Evolutionary conservation across 2,888 invertebrate species (phyloP).

Genomic region (Mythimna lalbum): DNA sequence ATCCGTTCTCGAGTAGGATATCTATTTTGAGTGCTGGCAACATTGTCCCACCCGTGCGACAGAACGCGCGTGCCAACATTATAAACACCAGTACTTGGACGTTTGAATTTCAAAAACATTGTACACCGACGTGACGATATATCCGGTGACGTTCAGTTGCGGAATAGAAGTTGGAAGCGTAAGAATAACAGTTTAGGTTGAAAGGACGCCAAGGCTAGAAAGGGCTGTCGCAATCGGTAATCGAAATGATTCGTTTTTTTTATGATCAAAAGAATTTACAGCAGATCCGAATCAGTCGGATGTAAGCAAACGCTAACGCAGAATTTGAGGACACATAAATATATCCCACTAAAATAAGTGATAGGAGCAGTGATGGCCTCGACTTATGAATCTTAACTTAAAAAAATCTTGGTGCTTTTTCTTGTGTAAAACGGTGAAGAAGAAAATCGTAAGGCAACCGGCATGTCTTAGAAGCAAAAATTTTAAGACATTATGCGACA

Average conservation of each 20-base stretch:
- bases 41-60: conserved; percentile 87
- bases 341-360: background rate
- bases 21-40: conserved; percentile 86
- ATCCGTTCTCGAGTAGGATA: conserved; percentile 72
- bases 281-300: background rate
- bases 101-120: conserved; percentile 89
- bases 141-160: conserved; percentile 85
- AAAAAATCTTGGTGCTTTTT: no score
- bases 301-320: conserved; percentile 1
- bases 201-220: conserved; percentile 43
- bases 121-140: conserved; percentile 85
- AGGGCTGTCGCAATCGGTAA: conserved; percentile 37
- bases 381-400: no score
- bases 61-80: conserved; percentile 86
- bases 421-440: no score
- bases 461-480: no score
- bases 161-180: conserved; percentile 57
- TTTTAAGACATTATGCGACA: no score
- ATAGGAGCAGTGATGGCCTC: no score
- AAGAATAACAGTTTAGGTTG: conserved; percentile 56
- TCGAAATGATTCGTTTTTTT: conserved; percentile 13
- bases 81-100: conserved; percentile 85
- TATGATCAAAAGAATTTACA: conserved; percentile 22
- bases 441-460: no score
- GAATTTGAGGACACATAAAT: background rate